phyloP scores from a whole-genome alignment of 2,113 vertebrate genomes.

The Phoxinus phoxinus region DNA sequence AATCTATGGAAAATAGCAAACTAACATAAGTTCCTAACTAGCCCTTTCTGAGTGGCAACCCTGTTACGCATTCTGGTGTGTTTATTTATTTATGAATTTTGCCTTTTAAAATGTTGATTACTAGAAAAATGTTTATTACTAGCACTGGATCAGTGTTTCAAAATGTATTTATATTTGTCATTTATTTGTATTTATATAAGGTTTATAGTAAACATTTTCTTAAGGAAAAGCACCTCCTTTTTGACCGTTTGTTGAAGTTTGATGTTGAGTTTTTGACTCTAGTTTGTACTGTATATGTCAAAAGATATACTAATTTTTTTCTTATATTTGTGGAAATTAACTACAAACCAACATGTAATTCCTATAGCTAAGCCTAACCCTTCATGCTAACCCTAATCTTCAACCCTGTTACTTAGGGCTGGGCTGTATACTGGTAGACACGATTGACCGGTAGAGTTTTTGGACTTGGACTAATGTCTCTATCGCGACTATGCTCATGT shows the following conservation, averaged over 20 bases:
- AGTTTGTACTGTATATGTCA: neutral
- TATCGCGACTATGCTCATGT: too few species aligned
- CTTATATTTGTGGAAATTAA: neutral
- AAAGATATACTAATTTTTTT: neutral
- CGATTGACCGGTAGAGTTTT: too few species aligned
- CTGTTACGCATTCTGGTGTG: neutral
- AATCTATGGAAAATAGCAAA: neutral
- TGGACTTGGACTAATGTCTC: too few species aligned
- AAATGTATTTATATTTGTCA: neutral
- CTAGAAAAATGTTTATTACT: too few species aligned
- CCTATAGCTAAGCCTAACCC: too few species aligned
- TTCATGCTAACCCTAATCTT: neutral
- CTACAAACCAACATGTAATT: neutral
- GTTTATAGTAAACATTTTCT: neutral
- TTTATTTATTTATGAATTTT: neutral
- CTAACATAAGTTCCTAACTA: neutral
- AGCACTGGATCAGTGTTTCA: neutral
- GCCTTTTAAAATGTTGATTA: too few species aligned
- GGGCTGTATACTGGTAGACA: too few species aligned
- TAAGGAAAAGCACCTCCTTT: neutral
- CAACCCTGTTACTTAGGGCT: neutral
- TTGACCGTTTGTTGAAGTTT: neutral
- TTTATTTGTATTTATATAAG: too few species aligned
- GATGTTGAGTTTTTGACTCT: neutral
- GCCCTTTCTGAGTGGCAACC: neutral